Base-by-base conservation (phyloP, 2,888 invertebrate genomes). In the Plebejus melissa region DNA sequence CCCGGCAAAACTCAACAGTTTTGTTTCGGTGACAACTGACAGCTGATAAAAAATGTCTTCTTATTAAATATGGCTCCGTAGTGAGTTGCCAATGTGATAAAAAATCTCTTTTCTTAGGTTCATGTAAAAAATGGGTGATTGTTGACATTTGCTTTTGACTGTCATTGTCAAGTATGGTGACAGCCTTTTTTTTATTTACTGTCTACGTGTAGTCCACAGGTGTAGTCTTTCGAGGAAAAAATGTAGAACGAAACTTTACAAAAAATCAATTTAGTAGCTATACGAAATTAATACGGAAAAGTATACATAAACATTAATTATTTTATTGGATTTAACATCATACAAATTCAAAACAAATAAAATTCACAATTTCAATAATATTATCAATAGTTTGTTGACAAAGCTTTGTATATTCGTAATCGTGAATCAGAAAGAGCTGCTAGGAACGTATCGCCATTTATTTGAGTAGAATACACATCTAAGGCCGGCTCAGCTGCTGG, bases 391-490 rank as follows among this genome's bases (percentile, higher is more conserved):
- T 79, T 84, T 0, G 84, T 87, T 0, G 85, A 76, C 74, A 89
- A 85, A 1, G 94, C 88, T 81, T 95, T 96, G 83, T 96, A 96
- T 74, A 97, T 86, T 75, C 95, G 93, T 77, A 96, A 88, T 82
- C 95, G 94, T 16, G 94, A 94, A 76, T 96, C 95, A 0, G 96
- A 96, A 6, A 97, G 86, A 0, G 96, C 94, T 0, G 95, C 95
- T 74, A 97, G 83, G 79, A 95, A 93, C 3, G 91, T 92, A 65
- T 94, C 93, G 57, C 94, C 94, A 36, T 92, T 89, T 0, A 94
- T 80, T 76, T 94, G 90, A 6, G 96, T 92, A 0, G 95, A 94
- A 79, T 95, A 95, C 54, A 96, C 92, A 82, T 97, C 97, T 41
- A 96, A 85, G 11, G 97, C 94, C 0, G 95, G 94, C 79, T 96